Evolutionary conservation across 2,888 invertebrate genomes (phyloP), one percentile per base, ranked within the genome.

Genomic region (Drosophila aldrichi): DNA sequence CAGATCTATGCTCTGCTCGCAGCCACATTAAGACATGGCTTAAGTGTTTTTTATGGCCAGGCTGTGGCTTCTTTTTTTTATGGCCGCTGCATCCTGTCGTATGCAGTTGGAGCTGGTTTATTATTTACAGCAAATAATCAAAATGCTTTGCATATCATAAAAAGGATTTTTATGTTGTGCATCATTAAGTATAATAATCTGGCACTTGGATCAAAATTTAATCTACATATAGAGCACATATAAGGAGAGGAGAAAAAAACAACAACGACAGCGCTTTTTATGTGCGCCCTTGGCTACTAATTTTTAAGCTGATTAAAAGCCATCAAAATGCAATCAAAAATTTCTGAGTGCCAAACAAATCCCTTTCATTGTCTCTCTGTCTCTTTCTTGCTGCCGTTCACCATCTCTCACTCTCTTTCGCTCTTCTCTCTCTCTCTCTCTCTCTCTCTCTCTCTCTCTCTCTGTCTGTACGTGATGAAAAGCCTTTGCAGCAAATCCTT

Each of bases 251-350:
- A n/a, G n/a, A n/a, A 41, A 34, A 25, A 12, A 38, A n/a, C n/a
- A n/a, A n/a, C n/a, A n/a, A 1, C n/a, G 22, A 29, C 25, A n/a
- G 48, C 2, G 36, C 10, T 51, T 75, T 69, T 61, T 61, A 49
- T 41, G 66, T 25, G n/a, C 25, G 34, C 54, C 51, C 59, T 62
- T 70, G 74, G 70, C 76, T 88, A 83, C 82, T 89, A 89, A 83
- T 83, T 89, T 88, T 90, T 85, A 90, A 83, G 86, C 83, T 83
- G 83, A 90, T 83, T 83, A 83, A 83, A 90, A 88, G 77, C 70
- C 76, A 90, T 88, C 73, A 90, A 90, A 89, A 74, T 58, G 65
- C 70, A 82, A 86, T 83, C 72, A 70, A 55, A 68, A 68, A 71
- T 65, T 69, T 59, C 34, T 36, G 71, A 64, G 62, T 70, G 36